Evolutionary conservation across 2,113 vertebrate species (phyloP).

Genomic region (Ceyx margarethae): DNA sequence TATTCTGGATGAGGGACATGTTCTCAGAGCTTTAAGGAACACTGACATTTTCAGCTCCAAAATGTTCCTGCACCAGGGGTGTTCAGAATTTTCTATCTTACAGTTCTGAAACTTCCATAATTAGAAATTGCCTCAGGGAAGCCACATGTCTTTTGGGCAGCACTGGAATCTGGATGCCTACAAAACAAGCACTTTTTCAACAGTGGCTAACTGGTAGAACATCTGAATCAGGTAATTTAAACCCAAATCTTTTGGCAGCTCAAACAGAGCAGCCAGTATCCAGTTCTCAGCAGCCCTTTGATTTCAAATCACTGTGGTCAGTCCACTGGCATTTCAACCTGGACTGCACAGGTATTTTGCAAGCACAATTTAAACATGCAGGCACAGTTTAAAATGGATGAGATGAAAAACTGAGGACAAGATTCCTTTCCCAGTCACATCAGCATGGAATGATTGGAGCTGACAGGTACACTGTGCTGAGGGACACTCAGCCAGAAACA

Average conservation of each 20-base stretch:
- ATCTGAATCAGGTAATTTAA: constrained; percentile 50
- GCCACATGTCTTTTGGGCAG: neutral
- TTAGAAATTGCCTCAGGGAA: neutral
- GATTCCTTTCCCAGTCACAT: neutral
- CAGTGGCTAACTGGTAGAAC: constrained; percentile 19
- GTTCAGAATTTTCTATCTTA: neutral
- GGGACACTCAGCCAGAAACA: neutral
- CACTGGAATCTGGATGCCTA: neutral
- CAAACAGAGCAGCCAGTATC: constrained; percentile 15
- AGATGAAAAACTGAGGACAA: neutral
- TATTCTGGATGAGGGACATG: neutral
- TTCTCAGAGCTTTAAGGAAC: neutral
- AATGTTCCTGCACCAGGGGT: neutral
- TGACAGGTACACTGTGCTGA: neutral
- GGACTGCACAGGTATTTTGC: neutral
- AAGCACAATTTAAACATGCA: neutral
- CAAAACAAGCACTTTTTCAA: constrained; percentile 29
- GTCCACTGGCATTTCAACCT: constrained; percentile 53
- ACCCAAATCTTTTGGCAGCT: constrained; percentile 36
- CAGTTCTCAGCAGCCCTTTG: constrained; percentile 14
- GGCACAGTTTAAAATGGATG: neutral
- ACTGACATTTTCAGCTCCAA: neutral
- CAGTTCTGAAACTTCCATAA: neutral
- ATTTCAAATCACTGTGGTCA: neutral
- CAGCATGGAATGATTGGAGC: neutral